A percentile compares a stretch with the other conserved stretches of the same genome.
phyloP scores from a whole-genome alignment of 2,888 invertebrate species.

The Schizaphis graminum region DNA sequence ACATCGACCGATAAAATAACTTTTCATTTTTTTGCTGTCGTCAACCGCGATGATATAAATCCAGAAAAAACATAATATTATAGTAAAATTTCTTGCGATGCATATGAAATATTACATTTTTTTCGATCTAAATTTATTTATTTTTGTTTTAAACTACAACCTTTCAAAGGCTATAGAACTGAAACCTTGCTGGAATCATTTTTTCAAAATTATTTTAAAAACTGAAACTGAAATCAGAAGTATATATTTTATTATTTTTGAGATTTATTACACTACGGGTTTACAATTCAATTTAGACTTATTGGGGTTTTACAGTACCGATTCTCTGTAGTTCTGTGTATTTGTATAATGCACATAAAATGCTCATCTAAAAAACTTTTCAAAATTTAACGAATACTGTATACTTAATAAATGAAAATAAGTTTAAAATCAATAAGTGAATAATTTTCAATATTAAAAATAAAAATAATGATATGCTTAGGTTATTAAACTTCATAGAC shows the following conservation, averaged over 20 bases:
- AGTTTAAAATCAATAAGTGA: not conserved
- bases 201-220: not conserved
- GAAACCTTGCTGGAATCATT: not conserved
- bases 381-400: not conserved
- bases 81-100: not conserved
- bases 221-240: not conserved
- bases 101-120: not conserved
- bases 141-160: not conserved
- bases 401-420: not conserved
- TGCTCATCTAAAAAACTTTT: not conserved
- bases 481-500: not conserved
- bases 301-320: not conserved
- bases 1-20: not conserved
- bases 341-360: not conserved
- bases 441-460: not conserved
- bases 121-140: not conserved
- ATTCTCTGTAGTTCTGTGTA: not conserved
- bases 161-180: not conserved
- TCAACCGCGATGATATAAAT: not conserved
- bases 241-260: not conserved
- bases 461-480: not conserved
- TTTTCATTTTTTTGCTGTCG: not conserved
- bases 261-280: not conserved
- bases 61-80: not conserved
- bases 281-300: not conserved